Evolutionary conservation across 1,140 invertebrate species (phyloP), one percentile per base, ranked within the genome.

Genomic region (Drosophila auraria): DNA sequence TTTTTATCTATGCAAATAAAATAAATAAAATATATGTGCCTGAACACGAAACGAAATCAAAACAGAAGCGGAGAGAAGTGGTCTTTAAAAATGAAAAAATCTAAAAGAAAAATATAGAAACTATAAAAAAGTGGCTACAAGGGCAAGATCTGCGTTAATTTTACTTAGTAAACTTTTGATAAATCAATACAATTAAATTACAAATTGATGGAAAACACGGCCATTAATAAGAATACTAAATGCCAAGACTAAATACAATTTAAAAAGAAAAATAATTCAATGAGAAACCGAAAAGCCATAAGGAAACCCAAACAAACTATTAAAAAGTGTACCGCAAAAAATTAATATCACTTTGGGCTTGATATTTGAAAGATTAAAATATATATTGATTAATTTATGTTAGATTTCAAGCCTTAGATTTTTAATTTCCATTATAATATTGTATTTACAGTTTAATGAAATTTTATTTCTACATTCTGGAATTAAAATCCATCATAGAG

Each of bases 1-100:
- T 73, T 73, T 74, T 73, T 74, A 74, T 74, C 71, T 74, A n/a
- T 61, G 68, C 56, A 73, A 74, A 74, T 61, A 73, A 74, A 74
- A 74, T 73, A 61, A 74, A 74, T 61, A 73, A 72, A 58, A 73
- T 60, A 61, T 44, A 73, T 53, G 11, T 36, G 54, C 25, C 25
- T 20, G 33, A 70, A 45, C 65, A 20, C 12, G 47, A 72, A 73
- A 71, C 8, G 54, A 73, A 74, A 72, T 73, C 71, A 74, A 61
- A 74, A 74, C 71, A 74, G 27, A 70, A 45, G 12, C 20, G 58
- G 25, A 25, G 36, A 30, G 8, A 53, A 36, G 47, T 50, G 45
- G 23, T n/a, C 42, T 17, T 17, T 2, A 14, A 12, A 45, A 65
- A 42, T 44, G 3, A 3, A 57, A 17, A 3, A 40, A 42, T n/a